These are phyloP conservation scores for Lasiommata megera DNA, from an alignment of 2,888 invertebrate genomes.

Conservation along the genomic window DNA sequence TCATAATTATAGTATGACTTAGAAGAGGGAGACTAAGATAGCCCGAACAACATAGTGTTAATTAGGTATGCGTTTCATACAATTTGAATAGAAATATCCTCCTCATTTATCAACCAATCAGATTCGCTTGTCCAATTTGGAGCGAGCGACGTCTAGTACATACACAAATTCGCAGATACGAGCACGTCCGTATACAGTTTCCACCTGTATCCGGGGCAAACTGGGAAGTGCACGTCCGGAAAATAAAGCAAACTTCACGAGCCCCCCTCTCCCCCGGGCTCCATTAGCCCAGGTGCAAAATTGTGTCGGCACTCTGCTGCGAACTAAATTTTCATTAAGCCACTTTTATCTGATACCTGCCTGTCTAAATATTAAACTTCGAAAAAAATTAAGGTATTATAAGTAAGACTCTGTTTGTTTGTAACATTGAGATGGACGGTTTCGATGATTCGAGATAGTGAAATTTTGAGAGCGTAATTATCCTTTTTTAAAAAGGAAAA, in stretches of 20 bases:
- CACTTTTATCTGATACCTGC: background rate
- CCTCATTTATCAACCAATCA: too few species aligned
- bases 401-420: too few species aligned
- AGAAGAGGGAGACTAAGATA: too few species aligned
- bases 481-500: too few species aligned
- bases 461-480: too few species aligned
- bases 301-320: conserved; percentile 23
- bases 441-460: too few species aligned
- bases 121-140: background rate
- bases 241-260: conserved; percentile 19
- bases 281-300: conserved; percentile 34
- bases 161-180: background rate
- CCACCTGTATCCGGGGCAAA: conserved; percentile 10
- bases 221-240: conserved; percentile 21
- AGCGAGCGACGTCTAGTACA: background rate
- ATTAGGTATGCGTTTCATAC: too few species aligned
- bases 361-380: background rate
- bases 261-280: conserved; percentile 12
- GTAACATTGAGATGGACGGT: too few species aligned
- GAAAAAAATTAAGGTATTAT: background rate
- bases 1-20: too few species aligned
- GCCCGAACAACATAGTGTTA: too few species aligned
- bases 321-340: conserved; percentile 28
- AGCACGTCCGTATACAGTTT: background rate
- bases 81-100: too few species aligned